These are phyloP conservation scores for Micronycteris hirsuta DNA, from an alignment of 2,113 vertebrate species.

Conservation along the genomic window DNA sequence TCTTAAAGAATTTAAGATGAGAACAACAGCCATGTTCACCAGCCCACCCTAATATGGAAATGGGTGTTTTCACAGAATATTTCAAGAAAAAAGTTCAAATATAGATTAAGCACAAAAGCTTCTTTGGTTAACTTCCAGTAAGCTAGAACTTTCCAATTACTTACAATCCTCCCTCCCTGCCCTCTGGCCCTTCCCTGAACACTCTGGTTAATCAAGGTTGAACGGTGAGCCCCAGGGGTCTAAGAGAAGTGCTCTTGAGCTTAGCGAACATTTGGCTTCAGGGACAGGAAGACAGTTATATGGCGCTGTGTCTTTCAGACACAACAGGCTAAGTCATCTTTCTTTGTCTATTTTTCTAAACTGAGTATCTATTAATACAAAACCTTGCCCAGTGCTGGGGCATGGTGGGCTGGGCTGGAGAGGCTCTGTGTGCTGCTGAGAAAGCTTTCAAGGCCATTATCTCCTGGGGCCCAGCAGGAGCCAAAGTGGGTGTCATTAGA, in stretches of 20 bases:
- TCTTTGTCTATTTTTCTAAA: conserved; percentile 59
- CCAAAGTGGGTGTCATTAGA: conserved; percentile 68
- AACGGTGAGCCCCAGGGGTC: neutral
- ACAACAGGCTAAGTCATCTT: conserved; percentile 15
- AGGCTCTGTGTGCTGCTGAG: neutral
- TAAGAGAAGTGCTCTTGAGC: conserved; percentile 19
- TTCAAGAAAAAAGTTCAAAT: neutral
- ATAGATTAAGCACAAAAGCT: neutral
- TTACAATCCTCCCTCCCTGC: too few relatives aligned
- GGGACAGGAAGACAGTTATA: neutral
- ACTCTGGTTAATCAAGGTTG: conserved; percentile 6
- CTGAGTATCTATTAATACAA: conserved; percentile 39
- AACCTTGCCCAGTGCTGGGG: neutral
- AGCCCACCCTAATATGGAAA: neutral
- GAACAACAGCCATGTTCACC: neutral
- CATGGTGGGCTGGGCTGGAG: neutral
- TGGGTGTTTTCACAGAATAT: neutral
- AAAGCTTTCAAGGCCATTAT: conserved; percentile 71
- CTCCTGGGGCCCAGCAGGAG: conserved; percentile 55
- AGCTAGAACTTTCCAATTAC: neutral
- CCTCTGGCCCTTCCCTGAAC: neutral
- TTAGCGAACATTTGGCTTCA: neutral
- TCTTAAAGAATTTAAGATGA: neutral
- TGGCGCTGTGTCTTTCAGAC: conserved; percentile 21
- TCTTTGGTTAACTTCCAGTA: neutral